These are phyloP conservation scores for Perognathus longimembris DNA, from an alignment of 2,113 vertebrate species.

Conservation along the genomic window DNA sequence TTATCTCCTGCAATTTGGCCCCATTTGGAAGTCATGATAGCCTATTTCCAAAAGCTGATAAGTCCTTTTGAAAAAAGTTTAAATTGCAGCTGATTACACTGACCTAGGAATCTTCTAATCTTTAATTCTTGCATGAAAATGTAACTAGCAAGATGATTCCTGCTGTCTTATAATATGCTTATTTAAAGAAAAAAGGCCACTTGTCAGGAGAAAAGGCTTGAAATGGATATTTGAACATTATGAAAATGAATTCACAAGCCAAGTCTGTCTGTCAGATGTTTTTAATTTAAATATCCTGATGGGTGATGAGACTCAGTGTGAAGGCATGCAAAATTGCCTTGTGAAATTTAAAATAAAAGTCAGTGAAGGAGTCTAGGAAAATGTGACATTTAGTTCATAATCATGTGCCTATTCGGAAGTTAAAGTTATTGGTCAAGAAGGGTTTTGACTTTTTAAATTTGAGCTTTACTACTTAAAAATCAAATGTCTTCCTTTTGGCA, in stretches of 20 bases:
- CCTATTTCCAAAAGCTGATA: slow-evolving; percentile 69
- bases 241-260: slow-evolving; percentile 87
- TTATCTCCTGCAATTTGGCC: neutral
- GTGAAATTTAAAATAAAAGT: slow-evolving; percentile 68
- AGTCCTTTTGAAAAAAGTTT: slow-evolving; percentile 64
- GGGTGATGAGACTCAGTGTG: slow-evolving; percentile 85
- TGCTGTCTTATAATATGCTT: slow-evolving; percentile 86
- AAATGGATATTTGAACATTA: slow-evolving; percentile 85
- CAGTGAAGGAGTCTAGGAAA: slow-evolving; percentile 64
- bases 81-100: slow-evolving; percentile 81
- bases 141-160: slow-evolving; percentile 82
- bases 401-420: slow-evolving; percentile 49
- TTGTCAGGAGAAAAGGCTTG: slow-evolving; percentile 81
- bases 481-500: neutral
- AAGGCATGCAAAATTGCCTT: slow-evolving; percentile 78
- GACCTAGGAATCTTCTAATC: slow-evolving; percentile 84
- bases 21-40: slow-evolving; percentile 53
- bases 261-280: slow-evolving; percentile 82
- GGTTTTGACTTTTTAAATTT: slow-evolving; percentile 64
- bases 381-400: slow-evolving; percentile 73
- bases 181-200: slow-evolving; percentile 77
- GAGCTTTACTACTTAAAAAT: slow-evolving; percentile 41
- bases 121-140: slow-evolving; percentile 85
- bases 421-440: slow-evolving; percentile 62
- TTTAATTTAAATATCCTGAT: slow-evolving; percentile 84